A percentile compares a stretch with the other conserved stretches of the same genome.
These are phyloP conservation scores for Aspidoscelis tigris DNA, from an alignment of 2,113 vertebrate genomes.

Conservation along the genomic window DNA sequence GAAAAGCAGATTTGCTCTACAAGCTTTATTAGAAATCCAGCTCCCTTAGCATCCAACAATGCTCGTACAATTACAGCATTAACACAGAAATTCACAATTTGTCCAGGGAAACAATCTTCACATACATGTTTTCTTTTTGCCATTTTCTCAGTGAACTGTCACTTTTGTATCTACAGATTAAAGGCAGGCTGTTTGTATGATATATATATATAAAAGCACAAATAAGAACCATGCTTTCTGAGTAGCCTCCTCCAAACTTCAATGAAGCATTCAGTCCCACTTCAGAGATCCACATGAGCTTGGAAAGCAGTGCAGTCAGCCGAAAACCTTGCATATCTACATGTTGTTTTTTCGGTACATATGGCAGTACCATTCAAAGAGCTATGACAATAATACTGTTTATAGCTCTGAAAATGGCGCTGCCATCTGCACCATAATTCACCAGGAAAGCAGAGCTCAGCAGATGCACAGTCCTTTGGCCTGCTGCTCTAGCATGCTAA, in stretches of 20 bases:
- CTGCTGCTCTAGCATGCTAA: constrained; percentile 38
- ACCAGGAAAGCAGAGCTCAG: constrained; percentile 36
- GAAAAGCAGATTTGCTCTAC: not conserved
- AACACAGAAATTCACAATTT: accelerated
- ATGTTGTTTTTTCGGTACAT: constrained; percentile 79
- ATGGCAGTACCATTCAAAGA: constrained; percentile 96
- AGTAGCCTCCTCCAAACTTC: constrained; percentile 34
- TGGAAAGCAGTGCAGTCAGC: constrained; percentile 51
- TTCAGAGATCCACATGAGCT: constrained; percentile 43
- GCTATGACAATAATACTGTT: constrained; percentile 88
- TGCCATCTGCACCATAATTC: constrained; percentile 82
- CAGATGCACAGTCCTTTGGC: constrained; percentile 8
- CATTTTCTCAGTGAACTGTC: constrained; percentile 13
- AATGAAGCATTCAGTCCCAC: constrained; percentile 37
- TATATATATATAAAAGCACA: not conserved
- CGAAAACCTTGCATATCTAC: constrained; percentile 40
- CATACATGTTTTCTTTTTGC: constrained; percentile 8
- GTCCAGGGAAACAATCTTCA: not conserved
- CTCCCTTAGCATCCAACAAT: not conserved
- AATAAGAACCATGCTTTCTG: constrained; percentile 32
- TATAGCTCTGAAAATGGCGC: constrained; percentile 95
- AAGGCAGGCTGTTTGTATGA: not conserved
- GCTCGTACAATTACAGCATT: not conserved
- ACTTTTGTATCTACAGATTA: not conserved
- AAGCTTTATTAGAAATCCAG: not conserved